These are phyloP conservation scores for Stenodema calcarata DNA, from an alignment of 2,888 invertebrate genomes.

Conservation along the genomic window DNA sequence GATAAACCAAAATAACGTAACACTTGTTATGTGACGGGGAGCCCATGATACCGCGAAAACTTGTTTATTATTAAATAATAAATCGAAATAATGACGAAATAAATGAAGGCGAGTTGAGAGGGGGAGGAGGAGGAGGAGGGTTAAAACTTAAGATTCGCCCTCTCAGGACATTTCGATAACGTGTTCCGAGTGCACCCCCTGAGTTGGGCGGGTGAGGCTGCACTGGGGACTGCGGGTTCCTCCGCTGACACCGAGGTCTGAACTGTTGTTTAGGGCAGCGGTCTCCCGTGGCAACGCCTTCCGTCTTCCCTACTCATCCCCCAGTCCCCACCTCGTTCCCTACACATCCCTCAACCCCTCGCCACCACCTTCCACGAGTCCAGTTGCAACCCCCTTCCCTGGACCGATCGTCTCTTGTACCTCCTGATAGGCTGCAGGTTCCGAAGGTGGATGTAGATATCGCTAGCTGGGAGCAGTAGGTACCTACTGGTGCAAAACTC, in stretches of 20 bases:
- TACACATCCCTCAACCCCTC: too few relatives aligned
- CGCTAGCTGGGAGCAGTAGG: too few relatives aligned
- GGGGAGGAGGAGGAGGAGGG: not conserved
- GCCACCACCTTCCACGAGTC: too few relatives aligned
- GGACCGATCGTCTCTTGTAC: too few relatives aligned
- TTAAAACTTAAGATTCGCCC: not conserved
- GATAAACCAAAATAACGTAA: constrained; percentile 8
- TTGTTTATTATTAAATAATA: not conserved
- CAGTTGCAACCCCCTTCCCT: too few relatives aligned
- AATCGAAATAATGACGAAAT: not conserved
- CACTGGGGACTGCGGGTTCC: not conserved
- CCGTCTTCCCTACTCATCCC: not conserved
- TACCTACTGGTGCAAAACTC: too few relatives aligned
- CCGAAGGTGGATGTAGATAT: too few relatives aligned
- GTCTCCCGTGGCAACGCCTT: not conserved
- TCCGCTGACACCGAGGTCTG: not conserved
- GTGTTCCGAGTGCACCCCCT: not conserved
- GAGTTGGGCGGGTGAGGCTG: not conserved
- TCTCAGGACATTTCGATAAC: not conserved
- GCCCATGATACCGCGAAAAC: not conserved
- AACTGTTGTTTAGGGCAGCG: not conserved
- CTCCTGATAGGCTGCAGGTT: too few relatives aligned
- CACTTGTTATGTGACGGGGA: not conserved
- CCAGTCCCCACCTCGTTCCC: too few relatives aligned
- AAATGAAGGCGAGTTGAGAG: not conserved